phyloP scores from a whole-genome alignment of 2,888 invertebrate genomes.

The Lottia gigantea region DNA sequence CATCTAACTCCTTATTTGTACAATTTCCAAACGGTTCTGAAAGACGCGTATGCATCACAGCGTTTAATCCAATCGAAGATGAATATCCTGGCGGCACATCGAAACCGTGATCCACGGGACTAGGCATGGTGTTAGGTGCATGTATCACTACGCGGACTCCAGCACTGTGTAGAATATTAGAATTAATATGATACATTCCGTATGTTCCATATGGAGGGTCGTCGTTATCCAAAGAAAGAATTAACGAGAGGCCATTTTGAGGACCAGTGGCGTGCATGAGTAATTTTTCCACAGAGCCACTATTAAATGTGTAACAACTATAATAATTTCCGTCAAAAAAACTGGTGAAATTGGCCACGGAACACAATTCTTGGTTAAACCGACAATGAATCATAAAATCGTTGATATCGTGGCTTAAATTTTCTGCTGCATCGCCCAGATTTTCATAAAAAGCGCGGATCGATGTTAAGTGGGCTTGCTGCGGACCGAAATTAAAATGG shows the following conservation, averaged over 20 bases:
- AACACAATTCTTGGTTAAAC: constrained; percentile 52
- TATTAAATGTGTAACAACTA: constrained; percentile 64
- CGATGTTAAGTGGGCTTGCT: constrained; percentile 41
- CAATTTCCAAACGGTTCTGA: constrained; percentile 60
- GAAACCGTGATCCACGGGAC: constrained; percentile 62
- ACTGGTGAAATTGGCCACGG: constrained; percentile 48
- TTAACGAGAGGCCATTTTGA: constrained; percentile 59
- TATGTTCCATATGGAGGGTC: constrained; percentile 54
- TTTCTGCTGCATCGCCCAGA: constrained; percentile 48
- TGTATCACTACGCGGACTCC: constrained; percentile 62
- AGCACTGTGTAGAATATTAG: constrained; percentile 59
- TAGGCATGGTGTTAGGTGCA: constrained; percentile 62
- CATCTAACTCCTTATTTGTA: constrained; percentile 40
- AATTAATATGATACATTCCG: constrained; percentile 55
- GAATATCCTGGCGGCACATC: constrained; percentile 64
- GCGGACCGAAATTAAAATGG: constrained; percentile 37
- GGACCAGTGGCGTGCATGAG: constrained; percentile 61
- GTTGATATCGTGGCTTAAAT: constrained; percentile 51
- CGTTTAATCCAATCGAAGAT: constrained; percentile 58
- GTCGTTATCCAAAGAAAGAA: constrained; percentile 61
- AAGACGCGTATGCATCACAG: constrained; percentile 49
- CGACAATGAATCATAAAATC: constrained; percentile 58
- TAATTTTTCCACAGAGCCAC: constrained; percentile 44
- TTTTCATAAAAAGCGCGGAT: constrained; percentile 61
- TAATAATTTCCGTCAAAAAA: constrained; percentile 60